Conservation (phyloP, 2,888 invertebrate species). For the Anagyrus pseudococci region DNA sequence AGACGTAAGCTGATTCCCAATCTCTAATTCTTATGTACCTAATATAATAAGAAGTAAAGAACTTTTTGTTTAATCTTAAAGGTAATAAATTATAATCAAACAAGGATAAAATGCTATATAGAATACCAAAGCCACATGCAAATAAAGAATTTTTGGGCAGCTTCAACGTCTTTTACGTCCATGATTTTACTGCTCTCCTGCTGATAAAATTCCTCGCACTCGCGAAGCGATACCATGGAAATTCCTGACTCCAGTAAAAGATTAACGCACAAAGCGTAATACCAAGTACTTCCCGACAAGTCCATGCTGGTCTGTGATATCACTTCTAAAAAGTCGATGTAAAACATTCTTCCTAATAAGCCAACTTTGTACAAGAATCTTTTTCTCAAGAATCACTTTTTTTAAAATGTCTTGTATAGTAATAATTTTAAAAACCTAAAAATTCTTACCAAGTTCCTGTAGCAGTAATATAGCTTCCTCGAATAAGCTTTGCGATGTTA, state of each 20-base stretch:
- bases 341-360: not conserved
- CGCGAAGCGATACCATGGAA: slow-evolving; percentile 63
- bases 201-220: slow-evolving; percentile 66
- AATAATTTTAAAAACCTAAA: no score
- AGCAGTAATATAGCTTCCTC: slow-evolving; percentile 60
- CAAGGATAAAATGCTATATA: not conserved
- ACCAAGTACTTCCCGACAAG: slow-evolving; percentile 67
- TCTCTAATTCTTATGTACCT: slow-evolving; percentile 67
- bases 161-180: slow-evolving; percentile 63
- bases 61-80: no score
- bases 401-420: no score
- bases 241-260: slow-evolving; percentile 70
- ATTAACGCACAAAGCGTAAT: slow-evolving; percentile 66
- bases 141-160: slow-evolving; percentile 66
- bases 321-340: slow-evolving; percentile 14
- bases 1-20: slow-evolving; percentile 67
- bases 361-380: no score
- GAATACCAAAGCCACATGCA: slow-evolving; percentile 70
- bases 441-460: slow-evolving; percentile 58
- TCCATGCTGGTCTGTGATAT: slow-evolving; percentile 47
- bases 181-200: slow-evolving; percentile 64
- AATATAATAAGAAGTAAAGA: not conserved
- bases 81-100: no score
- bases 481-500: slow-evolving; percentile 57
- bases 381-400: no score